phyloP scores from a whole-genome alignment of 2,113 vertebrate genomes.

The Proterorhinus semilunaris region DNA sequence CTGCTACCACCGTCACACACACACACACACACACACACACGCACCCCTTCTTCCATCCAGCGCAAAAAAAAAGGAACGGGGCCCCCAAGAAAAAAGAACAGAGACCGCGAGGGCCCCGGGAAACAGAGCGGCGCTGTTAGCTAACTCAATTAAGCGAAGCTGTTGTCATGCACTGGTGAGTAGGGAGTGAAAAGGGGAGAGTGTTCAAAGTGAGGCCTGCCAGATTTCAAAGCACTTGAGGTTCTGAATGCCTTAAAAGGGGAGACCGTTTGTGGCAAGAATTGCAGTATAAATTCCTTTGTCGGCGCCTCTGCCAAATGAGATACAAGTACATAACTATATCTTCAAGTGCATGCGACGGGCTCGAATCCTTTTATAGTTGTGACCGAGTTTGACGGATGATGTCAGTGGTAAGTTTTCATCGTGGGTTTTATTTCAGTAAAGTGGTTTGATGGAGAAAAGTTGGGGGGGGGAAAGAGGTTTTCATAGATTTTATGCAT shows the following conservation, averaged over 20 bases:
- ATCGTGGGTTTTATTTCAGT: too few relatives aligned
- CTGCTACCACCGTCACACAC: conserved; percentile 47
- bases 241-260: conserved; percentile 19
- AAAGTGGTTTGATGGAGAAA: too few relatives aligned
- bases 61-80: not conserved
- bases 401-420: too few relatives aligned
- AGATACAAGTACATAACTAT: too few relatives aligned
- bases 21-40: not conserved
- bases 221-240: not conserved
- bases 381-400: too few relatives aligned
- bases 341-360: too few relatives aligned
- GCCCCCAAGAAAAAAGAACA: not conserved
- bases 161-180: conserved; percentile 18
- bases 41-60: too few relatives aligned
- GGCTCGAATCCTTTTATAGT: too few relatives aligned
- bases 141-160: conserved; percentile 44
- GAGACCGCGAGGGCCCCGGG: not conserved
- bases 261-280: not conserved
- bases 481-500: too few relatives aligned
- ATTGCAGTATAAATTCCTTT: not conserved
- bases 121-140: conserved; percentile 22
- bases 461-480: too few relatives aligned
- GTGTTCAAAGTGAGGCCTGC: conserved; percentile 4
- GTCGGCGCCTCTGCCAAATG: too few relatives aligned
- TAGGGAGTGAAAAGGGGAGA: not conserved